These are phyloP conservation scores for Sminthopsis crassicaudata DNA, from an alignment of 2,113 vertebrate species.

Conservation along the genomic window DNA sequence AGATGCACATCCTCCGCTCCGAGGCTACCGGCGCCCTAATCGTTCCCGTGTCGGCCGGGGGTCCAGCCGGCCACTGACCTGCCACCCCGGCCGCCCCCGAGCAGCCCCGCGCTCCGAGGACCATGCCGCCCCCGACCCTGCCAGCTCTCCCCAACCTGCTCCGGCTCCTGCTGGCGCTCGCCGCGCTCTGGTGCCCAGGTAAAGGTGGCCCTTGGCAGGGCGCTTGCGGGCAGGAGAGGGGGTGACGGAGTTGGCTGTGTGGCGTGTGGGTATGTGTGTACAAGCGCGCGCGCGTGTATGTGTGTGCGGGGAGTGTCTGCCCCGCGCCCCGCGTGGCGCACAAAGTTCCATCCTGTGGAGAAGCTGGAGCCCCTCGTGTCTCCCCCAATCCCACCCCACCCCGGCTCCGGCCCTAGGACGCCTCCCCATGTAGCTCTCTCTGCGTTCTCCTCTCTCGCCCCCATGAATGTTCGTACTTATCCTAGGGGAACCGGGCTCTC, in stretches of 20 bases:
- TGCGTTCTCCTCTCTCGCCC: background rate
- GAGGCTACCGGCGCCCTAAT: background rate
- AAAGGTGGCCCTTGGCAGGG: slow-evolving; percentile 25
- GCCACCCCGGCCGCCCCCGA: slow-evolving; percentile 52
- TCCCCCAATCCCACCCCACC: background rate
- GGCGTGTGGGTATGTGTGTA: background rate
- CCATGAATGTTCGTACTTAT: background rate
- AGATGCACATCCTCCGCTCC: background rate
- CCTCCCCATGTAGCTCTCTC: background rate
- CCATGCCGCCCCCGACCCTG: slow-evolving; percentile 53
- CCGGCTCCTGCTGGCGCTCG: slow-evolving; percentile 73
- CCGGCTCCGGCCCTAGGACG: background rate
- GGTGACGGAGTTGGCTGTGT: background rate
- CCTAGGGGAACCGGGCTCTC: slow-evolving; percentile 45
- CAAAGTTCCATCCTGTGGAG: slow-evolving; percentile 66
- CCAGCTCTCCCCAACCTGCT: slow-evolving; percentile 64
- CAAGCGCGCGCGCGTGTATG: background rate
- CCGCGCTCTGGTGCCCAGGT: slow-evolving; percentile 77
- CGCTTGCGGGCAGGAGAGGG: background rate
- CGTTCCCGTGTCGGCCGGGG: slow-evolving; percentile 24
- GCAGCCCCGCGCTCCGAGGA: slow-evolving; percentile 56
- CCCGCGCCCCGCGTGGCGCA: slow-evolving; percentile 46
- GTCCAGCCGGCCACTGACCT: slow-evolving; percentile 49
- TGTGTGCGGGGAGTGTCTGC: background rate
- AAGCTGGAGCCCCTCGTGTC: background rate